Evolutionary conservation across 1,140 invertebrate species (phyloP), one percentile per base, ranked within the genome.

Genomic region (Pseudomyrmex pallidus): DNA sequence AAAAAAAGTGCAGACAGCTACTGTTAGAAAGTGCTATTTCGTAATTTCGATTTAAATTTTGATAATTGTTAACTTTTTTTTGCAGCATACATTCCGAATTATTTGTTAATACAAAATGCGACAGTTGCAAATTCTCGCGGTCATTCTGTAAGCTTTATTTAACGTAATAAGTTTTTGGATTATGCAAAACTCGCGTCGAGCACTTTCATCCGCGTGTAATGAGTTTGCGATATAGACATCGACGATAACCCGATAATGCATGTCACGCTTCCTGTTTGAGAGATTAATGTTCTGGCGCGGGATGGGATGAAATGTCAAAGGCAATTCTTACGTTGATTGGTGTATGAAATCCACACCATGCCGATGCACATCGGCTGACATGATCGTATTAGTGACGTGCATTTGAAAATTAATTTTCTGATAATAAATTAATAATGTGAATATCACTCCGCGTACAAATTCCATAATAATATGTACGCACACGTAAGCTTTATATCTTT

Each of bases 211-310:
- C 12, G 17, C 15, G 12, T 48, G 44, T 70, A 59, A 78, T 46
- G 74, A 66, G 61, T 77, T 77, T 77, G 25, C 48, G n/a, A 59
- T 48, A 68, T 22, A 44, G 63, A 57, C 10, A 57, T 57, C 52
- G 17, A 57, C n/a, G 44, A 63, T 68, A 57, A 78, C 57, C 64
- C 25, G 25, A 78, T 78, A 68, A 78, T 78, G 63, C 63, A 25
- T 48, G 52, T 48, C 50, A 70, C 44, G 64, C 52, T 57, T 70
- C 20, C 52, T 78, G 62, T 77, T 77, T 22, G 54, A 57, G 35
- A 78, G 64, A 70, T 13, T 10, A 56, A 57, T 68, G 54, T 70
- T 78, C 20, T 13, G 25, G 17, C 52, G 17, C 13, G 35, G 5
- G 35, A 35, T 48, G 17, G 20, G 64, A 78, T 78, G 20, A 78